These are phyloP conservation scores for Lindbergichthys nudifrons DNA, from an alignment of 2,797 vertebrate genomes.

Conservation along the genomic window DNA sequence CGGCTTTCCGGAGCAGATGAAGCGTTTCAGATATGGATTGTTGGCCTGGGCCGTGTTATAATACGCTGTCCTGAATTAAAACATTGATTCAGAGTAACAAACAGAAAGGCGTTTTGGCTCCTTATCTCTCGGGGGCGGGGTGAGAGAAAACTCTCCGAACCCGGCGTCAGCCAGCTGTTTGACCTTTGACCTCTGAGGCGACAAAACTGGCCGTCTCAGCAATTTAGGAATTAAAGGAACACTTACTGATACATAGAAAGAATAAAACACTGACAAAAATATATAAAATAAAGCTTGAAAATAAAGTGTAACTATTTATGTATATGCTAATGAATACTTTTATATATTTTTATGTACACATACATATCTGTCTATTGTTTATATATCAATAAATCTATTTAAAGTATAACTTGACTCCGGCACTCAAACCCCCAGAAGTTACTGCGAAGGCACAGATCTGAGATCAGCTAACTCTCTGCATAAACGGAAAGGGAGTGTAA, in stretches of 20 bases:
- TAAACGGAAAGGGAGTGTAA: conserved; percentile 21
- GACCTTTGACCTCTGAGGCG: conserved; percentile 48
- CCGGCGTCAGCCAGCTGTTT: conserved; percentile 27
- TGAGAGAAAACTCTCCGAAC: conserved; percentile 18
- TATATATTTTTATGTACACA: conserved; percentile 81
- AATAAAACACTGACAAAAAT: conserved; percentile 72
- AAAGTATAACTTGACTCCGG: conserved; percentile 77
- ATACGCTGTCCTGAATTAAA: conserved; percentile 38
- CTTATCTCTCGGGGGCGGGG: conserved; percentile 20
- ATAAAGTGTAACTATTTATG: conserved; percentile 84
- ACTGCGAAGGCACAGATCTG: conserved; percentile 54
- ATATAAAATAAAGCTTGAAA: conserved; percentile 84
- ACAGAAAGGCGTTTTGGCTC: conserved; percentile 27
- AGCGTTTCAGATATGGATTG: conserved; percentile 20
- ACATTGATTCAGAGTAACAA: conserved; percentile 13
- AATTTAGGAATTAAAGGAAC: conserved; percentile 68
- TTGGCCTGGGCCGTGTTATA: conserved; percentile 20
- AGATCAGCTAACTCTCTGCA: conserved; percentile 41
- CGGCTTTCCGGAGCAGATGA: conserved; percentile 17
- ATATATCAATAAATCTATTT: conserved; percentile 83
- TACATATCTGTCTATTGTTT: conserved; percentile 76
- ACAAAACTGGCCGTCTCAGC: conserved; percentile 50
- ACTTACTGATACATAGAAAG: conserved; percentile 59
- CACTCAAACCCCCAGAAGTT: conserved; percentile 49
- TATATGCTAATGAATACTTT: conserved; percentile 83